phyloP scores from a whole-genome alignment of 2,888 invertebrate genomes.

The Vanessa cardui region DNA sequence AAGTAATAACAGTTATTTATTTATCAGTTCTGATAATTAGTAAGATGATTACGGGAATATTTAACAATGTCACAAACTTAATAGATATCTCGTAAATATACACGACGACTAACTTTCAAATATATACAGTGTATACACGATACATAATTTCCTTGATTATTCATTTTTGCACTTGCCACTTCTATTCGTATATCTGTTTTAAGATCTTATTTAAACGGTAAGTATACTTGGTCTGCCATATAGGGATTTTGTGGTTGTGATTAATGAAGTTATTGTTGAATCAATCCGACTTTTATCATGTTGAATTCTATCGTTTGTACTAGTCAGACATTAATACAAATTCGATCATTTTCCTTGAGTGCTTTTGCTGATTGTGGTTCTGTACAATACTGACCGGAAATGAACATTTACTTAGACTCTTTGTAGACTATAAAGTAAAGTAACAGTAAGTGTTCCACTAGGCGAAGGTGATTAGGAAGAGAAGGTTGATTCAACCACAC shows the following conservation, averaged over 20 bases:
- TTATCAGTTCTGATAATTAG: no score
- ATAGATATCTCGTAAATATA: background rate
- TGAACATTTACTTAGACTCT: background rate
- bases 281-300: conserved; percentile 18
- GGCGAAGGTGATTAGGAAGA: no score
- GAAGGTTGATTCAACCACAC: no score
- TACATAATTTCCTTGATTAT: background rate
- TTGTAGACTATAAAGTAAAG: no score
- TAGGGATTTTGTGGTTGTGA: conserved; percentile 26
- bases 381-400: background rate
- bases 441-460: no score
- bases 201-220: conserved; percentile 12
- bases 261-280: conserved; percentile 31
- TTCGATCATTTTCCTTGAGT: conserved; percentile 5
- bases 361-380: background rate
- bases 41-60: no score
- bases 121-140: no score
- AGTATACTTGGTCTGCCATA: conserved; percentile 11
- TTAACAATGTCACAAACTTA: no score
- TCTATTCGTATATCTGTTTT: background rate
- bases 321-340: conserved; percentile 1
- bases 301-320: conserved; percentile 5
- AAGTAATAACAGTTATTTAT: no score
- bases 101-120: background rate
- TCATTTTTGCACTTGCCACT: background rate